These are phyloP conservation scores for Orchesellides sinensis DNA, from an alignment of 2,888 invertebrate species.

Conservation along the genomic window DNA sequence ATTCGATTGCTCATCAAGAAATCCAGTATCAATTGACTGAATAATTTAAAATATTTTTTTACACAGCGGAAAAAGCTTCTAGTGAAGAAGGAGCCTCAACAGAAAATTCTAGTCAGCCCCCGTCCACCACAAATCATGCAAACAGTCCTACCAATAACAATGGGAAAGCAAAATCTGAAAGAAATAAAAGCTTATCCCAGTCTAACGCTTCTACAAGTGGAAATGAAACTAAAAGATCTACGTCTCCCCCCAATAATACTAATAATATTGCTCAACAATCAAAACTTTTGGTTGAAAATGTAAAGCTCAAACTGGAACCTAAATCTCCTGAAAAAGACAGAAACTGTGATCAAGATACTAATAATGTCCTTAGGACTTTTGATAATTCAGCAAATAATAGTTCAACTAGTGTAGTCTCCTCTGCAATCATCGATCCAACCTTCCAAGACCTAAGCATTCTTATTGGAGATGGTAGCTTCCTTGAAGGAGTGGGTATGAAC, in stretches of 20 bases:
- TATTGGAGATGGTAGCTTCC: conserved; percentile 31
- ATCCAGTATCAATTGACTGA: too few relatives aligned
- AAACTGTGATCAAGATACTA: conserved; percentile 47
- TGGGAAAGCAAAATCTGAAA: conserved; percentile 15
- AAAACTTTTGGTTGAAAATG: conserved; percentile 29
- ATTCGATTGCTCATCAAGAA: too few relatives aligned
- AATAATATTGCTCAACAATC: conserved; percentile 58
- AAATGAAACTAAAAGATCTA: conserved; percentile 1
- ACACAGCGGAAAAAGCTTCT: conserved; percentile 46
- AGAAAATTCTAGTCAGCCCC: not conserved
- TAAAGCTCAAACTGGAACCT: conserved; percentile 58
- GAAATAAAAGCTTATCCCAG: not conserved
- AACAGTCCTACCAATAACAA: not conserved
- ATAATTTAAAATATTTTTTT: conserved; percentile 23
- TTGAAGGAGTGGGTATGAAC: not conserved
- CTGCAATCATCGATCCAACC: conserved; percentile 18
- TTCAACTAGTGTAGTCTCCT: not conserved
- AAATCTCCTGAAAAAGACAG: conserved; percentile 56
- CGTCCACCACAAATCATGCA: not conserved
- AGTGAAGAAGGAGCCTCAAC: conserved; percentile 12
- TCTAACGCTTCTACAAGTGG: not conserved
- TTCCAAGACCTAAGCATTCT: conserved; percentile 48
- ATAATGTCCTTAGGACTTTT: conserved; percentile 1
- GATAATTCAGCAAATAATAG: conserved; percentile 2
- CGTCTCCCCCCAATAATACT: not conserved